Conservation (phyloP, 2,113 vertebrate genomes). For the Papio anubis region DNA sequence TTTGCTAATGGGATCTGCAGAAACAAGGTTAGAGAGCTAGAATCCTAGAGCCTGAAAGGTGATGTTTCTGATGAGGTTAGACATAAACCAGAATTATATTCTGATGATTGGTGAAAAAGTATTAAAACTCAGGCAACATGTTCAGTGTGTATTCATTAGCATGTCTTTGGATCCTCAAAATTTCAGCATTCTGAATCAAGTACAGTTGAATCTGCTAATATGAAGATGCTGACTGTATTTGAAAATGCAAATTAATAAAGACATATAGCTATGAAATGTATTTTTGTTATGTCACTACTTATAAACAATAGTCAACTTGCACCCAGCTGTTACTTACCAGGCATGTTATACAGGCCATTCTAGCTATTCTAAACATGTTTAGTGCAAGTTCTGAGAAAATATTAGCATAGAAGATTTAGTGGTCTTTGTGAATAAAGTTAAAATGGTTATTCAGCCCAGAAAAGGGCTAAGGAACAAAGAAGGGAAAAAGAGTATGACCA, state of each 20-base stretch:
- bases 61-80: background rate
- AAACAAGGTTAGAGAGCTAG: background rate
- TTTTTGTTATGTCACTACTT: background rate
- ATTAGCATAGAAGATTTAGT: background rate
- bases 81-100: background rate
- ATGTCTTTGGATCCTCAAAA: background rate
- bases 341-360: background rate
- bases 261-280: background rate
- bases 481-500: background rate
- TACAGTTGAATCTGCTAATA: background rate
- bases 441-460: background rate
- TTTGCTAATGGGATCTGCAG: background rate
- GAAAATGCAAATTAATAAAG: background rate
- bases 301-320: background rate
- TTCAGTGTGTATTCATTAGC: background rate
- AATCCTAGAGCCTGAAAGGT: background rate
- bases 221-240: background rate
- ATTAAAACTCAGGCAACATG: background rate
- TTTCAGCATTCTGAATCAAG: slow-evolving; percentile 1
- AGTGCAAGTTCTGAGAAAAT: background rate
- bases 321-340: background rate
- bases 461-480: background rate
- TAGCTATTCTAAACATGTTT: background rate
- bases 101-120: background rate
- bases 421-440: background rate